These are phyloP conservation scores for Tethea ocularis DNA, from an alignment of 2,888 invertebrate genomes.

Conservation along the genomic window DNA sequence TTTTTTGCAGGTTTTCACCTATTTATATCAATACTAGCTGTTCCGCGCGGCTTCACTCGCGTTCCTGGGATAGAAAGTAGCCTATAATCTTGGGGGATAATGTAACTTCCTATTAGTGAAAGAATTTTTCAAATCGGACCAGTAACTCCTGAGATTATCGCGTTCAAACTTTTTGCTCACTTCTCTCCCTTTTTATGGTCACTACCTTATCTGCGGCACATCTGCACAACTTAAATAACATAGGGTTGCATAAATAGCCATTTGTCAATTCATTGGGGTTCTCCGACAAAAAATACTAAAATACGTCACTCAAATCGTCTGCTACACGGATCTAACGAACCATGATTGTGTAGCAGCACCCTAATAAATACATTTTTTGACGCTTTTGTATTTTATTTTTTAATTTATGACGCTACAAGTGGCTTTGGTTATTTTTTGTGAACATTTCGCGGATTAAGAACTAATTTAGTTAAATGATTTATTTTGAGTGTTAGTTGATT, in stretches of 20 bases:
- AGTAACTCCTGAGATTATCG: no score
- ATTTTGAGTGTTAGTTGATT: no score
- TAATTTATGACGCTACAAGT: conserved; percentile 60
- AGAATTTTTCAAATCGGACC: no score
- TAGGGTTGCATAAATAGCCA: conserved; percentile 46
- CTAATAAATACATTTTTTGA: conserved; percentile 68
- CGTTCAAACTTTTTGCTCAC: background rate
- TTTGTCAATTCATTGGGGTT: conserved; percentile 50
- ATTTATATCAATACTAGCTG: no score
- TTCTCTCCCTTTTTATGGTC: conserved; percentile 3
- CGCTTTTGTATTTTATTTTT: conserved; percentile 52
- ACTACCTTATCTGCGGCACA: conserved; percentile 8
- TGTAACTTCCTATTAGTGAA: no score
- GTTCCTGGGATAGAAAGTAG: no score
- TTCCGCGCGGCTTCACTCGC: no score
- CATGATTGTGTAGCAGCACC: conserved; percentile 72
- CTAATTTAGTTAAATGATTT: conserved; percentile 23
- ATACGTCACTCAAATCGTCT: conserved; percentile 54
- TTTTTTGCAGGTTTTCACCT: no score
- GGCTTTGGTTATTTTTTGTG: conserved; percentile 36
- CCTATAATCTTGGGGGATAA: no score
- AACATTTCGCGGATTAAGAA: conserved; percentile 11
- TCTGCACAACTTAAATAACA: conserved; percentile 24
- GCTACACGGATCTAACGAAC: conserved; percentile 68
- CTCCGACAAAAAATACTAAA: no score